Evolutionary conservation across 2,113 vertebrate genomes (phyloP).

Genomic region (Pomatorhinus ruficollis): DNA sequence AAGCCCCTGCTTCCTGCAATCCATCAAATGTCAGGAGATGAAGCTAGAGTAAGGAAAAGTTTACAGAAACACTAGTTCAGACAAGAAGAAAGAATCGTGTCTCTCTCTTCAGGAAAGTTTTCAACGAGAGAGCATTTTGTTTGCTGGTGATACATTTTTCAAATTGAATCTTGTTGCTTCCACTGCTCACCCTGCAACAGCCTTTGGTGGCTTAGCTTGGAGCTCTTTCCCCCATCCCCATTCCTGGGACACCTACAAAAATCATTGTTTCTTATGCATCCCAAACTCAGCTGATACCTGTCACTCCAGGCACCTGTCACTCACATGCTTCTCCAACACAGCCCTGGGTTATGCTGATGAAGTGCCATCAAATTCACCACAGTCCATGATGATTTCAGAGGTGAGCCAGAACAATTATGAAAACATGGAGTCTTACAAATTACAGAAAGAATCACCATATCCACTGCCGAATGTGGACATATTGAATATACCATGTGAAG

Average conservation of each 20-base stretch:
- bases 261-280: not conserved
- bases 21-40: not conserved
- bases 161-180: not conserved
- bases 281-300: not conserved
- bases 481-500: not conserved
- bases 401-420: not conserved
- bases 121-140: not conserved
- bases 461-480: not conserved
- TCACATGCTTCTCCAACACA: not conserved
- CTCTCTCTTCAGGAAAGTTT: not conserved
- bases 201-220: not conserved
- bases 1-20: not conserved
- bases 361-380: not conserved
- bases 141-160: not conserved
- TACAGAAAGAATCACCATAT: not conserved
- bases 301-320: not conserved
- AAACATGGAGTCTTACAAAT: not conserved
- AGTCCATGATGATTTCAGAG: not conserved
- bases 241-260: not conserved
- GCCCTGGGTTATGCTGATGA: not conserved
- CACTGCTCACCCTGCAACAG: not conserved
- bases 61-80: not conserved
- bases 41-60: not conserved
- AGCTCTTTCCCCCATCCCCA: not conserved
- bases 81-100: not conserved